Evolutionary conservation across 1,140 invertebrate species (phyloP).

Genomic region (Drosophila jambulina): DNA sequence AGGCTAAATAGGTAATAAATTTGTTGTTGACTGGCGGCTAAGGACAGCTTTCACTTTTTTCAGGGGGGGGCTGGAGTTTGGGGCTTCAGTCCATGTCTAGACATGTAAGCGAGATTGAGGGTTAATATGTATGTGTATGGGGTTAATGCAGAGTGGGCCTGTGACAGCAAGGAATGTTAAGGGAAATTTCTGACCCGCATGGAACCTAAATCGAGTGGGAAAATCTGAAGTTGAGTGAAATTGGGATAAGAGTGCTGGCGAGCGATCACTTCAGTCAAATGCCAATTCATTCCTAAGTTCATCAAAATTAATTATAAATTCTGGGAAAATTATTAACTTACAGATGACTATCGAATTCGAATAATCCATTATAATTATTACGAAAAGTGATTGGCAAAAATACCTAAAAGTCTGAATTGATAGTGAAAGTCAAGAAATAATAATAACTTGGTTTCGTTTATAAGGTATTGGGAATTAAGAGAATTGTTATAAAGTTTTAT

Average conservation of each 20-base stretch:
- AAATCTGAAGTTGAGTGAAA: slow-evolving; percentile 9
- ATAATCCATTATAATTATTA: neutral
- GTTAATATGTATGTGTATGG: slow-evolving; percentile 16
- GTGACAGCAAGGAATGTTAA: neutral
- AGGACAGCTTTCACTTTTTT: slow-evolving; percentile 68
- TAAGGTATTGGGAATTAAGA: too few relatives aligned
- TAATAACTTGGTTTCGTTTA: too few relatives aligned
- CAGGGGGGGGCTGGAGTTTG: slow-evolving; percentile 6
- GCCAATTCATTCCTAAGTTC: slow-evolving; percentile 7
- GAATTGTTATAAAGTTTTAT: neutral
- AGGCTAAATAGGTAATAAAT: slow-evolving; percentile 83
- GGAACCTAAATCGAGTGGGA: slow-evolving; percentile 18
- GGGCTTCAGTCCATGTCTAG: slow-evolving; percentile 56
- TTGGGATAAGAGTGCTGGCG: slow-evolving; percentile 13
- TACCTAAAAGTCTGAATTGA: too few relatives aligned
- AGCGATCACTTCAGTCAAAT: slow-evolving; percentile 10
- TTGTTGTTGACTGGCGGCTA: slow-evolving; percentile 71
- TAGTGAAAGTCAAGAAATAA: too few relatives aligned
- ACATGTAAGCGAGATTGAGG: slow-evolving; percentile 47
- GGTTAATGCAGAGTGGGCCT: slow-evolving; percentile 29
- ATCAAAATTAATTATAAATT: slow-evolving; percentile 5
- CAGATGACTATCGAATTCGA: neutral
- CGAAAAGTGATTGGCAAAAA: neutral
- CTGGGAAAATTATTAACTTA: neutral
- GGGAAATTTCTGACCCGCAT: slow-evolving; percentile 35